Conservation (phyloP, 1,140 invertebrate species). For the Hycleus cichorii region DNA sequence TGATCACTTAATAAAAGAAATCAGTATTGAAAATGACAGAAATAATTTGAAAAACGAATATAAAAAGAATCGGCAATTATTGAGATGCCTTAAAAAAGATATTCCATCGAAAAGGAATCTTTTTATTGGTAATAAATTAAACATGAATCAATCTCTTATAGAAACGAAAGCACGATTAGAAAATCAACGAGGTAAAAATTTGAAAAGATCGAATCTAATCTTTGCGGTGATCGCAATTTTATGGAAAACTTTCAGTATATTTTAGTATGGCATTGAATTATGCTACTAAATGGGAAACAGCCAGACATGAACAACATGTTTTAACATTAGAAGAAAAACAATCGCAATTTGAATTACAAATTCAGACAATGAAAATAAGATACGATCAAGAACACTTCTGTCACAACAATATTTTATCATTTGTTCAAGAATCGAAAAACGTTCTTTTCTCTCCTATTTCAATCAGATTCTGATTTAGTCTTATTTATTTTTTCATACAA, state of each 20-base stretch:
- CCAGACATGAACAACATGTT: slow-evolving; percentile 2
- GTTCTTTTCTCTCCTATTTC: not conserved
- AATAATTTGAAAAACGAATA: too few relatives aligned
- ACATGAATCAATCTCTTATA: not conserved
- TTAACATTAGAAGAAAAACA: not conserved
- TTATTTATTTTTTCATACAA: not conserved
- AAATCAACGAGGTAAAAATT: not conserved
- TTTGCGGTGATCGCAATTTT: not conserved
- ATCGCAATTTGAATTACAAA: not conserved
- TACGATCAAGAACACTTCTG: not conserved
- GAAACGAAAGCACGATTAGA: not conserved
- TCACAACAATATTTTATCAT: not conserved
- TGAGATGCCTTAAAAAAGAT: too few relatives aligned
- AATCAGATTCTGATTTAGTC: not conserved
- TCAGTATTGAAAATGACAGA: too few relatives aligned
- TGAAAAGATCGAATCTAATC: not conserved
- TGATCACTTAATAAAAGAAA: too few relatives aligned
- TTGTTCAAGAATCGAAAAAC: not conserved
- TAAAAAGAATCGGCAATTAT: too few relatives aligned
- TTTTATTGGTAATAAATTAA: too few relatives aligned
- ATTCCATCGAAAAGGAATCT: too few relatives aligned
- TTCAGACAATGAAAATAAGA: too few relatives aligned
- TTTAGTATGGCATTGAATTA: not conserved
- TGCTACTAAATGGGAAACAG: not conserved
- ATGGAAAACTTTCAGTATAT: not conserved